Conservation (phyloP, 2,888 invertebrate species). For the Folsomia manolachei region DNA sequence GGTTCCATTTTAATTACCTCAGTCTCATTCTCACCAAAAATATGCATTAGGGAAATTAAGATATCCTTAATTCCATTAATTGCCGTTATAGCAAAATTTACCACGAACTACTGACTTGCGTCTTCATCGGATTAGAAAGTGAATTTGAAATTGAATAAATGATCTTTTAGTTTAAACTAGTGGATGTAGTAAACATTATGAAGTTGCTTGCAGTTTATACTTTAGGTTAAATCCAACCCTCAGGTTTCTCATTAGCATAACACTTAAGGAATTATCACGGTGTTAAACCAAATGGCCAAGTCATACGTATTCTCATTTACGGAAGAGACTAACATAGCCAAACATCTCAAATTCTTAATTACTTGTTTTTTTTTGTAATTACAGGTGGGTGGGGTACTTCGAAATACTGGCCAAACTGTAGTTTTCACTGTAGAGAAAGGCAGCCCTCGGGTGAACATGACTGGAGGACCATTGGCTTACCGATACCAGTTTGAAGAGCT, state of each 20-base stretch:
- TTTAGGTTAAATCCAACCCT: no score
- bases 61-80: constrained; percentile 11
- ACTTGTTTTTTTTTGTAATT: constrained; percentile 27
- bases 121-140: no score
- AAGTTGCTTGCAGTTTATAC: no score
- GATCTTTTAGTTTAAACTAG: no score
- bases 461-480: constrained; percentile 93
- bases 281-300: no score
- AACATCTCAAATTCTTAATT: not conserved
- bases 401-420: constrained; percentile 91
- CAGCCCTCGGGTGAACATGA: constrained; percentile 88
- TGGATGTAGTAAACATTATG: no score
- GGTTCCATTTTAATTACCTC: not conserved
- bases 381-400: constrained; percentile 81
- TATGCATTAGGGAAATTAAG: constrained; percentile 20
- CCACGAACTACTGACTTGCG: no score
- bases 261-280: no score
- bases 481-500: constrained; percentile 93
- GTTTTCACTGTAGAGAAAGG: constrained; percentile 88
- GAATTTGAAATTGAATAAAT: no score
- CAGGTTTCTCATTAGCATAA: no score
- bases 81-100: not conserved
- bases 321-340: no score
- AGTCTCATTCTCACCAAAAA: not conserved
- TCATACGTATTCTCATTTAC: no score